These are phyloP conservation scores for Stictonetta naevosa DNA, from an alignment of 2,113 vertebrate species.

Conservation along the genomic window DNA sequence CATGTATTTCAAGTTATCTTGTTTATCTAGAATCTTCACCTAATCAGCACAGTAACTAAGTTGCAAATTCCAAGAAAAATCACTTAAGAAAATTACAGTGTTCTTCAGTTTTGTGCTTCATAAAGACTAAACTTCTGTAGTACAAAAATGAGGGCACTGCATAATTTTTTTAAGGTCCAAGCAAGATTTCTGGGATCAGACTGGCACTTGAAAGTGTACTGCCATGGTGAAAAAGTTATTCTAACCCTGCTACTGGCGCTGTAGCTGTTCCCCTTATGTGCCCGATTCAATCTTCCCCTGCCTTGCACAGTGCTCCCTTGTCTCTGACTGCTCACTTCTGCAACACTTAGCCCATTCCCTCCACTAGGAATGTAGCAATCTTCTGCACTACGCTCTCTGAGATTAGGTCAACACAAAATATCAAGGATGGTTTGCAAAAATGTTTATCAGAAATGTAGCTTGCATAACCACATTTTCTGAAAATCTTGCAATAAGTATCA, in stretches of 20 bases:
- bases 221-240: neutral
- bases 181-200: neutral
- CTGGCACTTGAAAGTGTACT: neutral
- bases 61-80: neutral
- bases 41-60: neutral
- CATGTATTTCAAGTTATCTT: neutral
- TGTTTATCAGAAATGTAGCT: neutral
- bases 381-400: neutral
- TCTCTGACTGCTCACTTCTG: neutral
- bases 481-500: neutral
- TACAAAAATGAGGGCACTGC: neutral
- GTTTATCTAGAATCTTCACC: neutral
- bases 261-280: neutral
- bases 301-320: fast-evolving
- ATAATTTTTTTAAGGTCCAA: neutral
- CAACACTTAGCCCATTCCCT: neutral
- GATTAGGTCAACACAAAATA: neutral
- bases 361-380: neutral
- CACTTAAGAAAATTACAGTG: neutral
- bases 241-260: neutral
- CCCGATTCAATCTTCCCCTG: too few species aligned
- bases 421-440: neutral
- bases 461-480: neutral
- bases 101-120: neutral
- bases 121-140: neutral